Conservation (phyloP, 1,140 invertebrate species). For the Dryas iulia region DNA sequence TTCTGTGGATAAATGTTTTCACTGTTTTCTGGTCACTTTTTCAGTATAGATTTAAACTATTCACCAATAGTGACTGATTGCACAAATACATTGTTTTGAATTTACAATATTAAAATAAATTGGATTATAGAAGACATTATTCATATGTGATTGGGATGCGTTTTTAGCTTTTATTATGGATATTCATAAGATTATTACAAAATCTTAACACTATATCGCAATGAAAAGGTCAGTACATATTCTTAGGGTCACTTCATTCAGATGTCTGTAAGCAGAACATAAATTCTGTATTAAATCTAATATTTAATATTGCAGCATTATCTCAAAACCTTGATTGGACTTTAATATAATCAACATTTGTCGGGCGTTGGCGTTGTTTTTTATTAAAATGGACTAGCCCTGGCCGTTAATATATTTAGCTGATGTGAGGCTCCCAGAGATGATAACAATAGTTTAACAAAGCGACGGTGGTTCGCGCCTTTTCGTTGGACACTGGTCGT, state of each 20-base stretch:
- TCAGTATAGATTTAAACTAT: constrained; percentile 69
- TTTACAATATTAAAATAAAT: constrained; percentile 36
- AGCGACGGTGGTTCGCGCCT: constrained; percentile 39
- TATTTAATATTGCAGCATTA: constrained; percentile 79
- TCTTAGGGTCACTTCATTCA: constrained; percentile 61
- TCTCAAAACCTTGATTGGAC: constrained; percentile 71
- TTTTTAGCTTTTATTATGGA: constrained; percentile 34
- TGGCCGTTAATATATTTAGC: constrained; percentile 62
- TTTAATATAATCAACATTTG: constrained; percentile 71
- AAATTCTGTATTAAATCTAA: constrained; percentile 75
- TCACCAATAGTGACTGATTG: constrained; percentile 58
- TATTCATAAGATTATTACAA: constrained; percentile 38
- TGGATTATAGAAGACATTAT: constrained; percentile 29
- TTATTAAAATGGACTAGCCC: constrained; percentile 62
- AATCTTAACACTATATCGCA: constrained; percentile 44
- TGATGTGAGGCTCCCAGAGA: constrained; percentile 58
- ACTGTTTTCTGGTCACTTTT: constrained; percentile 72
- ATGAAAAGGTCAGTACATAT: constrained; percentile 72
- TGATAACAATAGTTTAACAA: constrained; percentile 49
- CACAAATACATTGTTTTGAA: constrained; percentile 43
- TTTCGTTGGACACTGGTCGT: constrained; percentile 36
- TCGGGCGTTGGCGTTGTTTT: constrained; percentile 75
- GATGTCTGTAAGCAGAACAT: constrained; percentile 58
- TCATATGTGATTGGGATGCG: constrained; percentile 40
- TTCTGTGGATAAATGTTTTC: constrained; percentile 60